Conservation (phyloP, 2,113 vertebrate genomes). For the Melospiza melodia region DNA sequence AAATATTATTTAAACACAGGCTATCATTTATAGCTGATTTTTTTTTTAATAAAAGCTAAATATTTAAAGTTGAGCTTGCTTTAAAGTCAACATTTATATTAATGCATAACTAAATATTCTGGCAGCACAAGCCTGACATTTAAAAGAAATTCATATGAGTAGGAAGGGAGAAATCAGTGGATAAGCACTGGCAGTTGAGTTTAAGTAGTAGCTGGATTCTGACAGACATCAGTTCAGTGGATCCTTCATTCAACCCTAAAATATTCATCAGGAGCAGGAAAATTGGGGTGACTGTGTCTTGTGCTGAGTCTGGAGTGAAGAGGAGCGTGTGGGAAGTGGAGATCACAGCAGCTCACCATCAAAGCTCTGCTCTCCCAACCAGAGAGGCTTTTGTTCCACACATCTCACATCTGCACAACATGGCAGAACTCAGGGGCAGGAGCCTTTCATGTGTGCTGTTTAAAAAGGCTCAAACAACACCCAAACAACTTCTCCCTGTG, state of each 20-base stretch:
- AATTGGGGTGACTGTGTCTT: not conserved
- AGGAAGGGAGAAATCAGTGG: not conserved
- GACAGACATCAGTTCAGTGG: not conserved
- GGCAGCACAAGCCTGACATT: not conserved
- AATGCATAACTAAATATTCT: slow-evolving; percentile 5
- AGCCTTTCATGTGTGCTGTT: not conserved
- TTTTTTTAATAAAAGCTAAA: not conserved
- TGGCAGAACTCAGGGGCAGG: not conserved
- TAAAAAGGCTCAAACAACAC: not conserved
- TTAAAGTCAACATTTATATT: slow-evolving; percentile 20
- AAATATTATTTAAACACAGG: not conserved
- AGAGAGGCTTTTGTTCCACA: not conserved
- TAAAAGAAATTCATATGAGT: not conserved
- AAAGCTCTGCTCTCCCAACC: not conserved
- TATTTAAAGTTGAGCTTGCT: slow-evolving; percentile 7
- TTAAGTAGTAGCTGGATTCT: not conserved
- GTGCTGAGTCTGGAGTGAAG: not conserved
- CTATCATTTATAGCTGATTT: not conserved
- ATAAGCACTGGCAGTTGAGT: not conserved
- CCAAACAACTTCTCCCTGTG: not conserved
- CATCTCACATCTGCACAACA: not conserved
- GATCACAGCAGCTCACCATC: not conserved
- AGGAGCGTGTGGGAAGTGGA: not conserved
- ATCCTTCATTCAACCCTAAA: not conserved
- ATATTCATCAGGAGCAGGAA: not conserved